Base-by-base conservation (phyloP, 2,888 invertebrate species). In the Xestia rhomboidea region DNA sequence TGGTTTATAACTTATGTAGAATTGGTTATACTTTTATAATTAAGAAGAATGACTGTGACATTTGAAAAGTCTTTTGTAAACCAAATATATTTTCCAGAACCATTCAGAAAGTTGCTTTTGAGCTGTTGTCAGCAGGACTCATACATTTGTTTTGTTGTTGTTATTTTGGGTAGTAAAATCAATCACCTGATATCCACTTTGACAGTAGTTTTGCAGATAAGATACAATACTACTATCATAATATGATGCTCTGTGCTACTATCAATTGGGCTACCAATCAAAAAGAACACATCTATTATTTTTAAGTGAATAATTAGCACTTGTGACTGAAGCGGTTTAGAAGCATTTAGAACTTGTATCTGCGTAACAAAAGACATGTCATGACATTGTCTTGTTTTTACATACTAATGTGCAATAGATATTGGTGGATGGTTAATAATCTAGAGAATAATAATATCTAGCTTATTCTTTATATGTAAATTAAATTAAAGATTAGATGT, bases 351-450 rank as follows among this genome's bases (percentile, higher is more conserved):
- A 64, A 30, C 10, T 41, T 2, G 13, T 34, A 10, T 11, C 3
- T 24, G 46, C 46, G 15, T 44, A 38, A 38, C 44, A 27, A 63
- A 46, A n/a, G 38, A 63, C 30, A n/a, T 54, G 13, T 70, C 54
- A 54, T 11, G 30, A 5, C 7, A 15, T 63, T 81, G 24, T 38
- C n/a, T n/a, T 38, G 15, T 24, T 38, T 38, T 81, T 44, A 63
- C 2, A 30, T 34, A 21, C 11, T 64, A 63, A 0, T 34, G 27
- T 15, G 15, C 10, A 30, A 21, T 62, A n/a, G 44, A 57, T 38
- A 38, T 1, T 44, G 51, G 38, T 64, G 82, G 30, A 38, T 74
- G 75, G 44, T 68, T 73, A 15, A 11, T 46, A 49, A 24, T 15
- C 1, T 34, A 41, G 21, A 15, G 0, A n/a, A 54, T 38, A 21